Percentiles rank a stretch among this genome's conserved stretches.
Evolutionary conservation across 2,888 invertebrate genomes (phyloP).

Genomic region (Sminthurides aquaticus): DNA sequence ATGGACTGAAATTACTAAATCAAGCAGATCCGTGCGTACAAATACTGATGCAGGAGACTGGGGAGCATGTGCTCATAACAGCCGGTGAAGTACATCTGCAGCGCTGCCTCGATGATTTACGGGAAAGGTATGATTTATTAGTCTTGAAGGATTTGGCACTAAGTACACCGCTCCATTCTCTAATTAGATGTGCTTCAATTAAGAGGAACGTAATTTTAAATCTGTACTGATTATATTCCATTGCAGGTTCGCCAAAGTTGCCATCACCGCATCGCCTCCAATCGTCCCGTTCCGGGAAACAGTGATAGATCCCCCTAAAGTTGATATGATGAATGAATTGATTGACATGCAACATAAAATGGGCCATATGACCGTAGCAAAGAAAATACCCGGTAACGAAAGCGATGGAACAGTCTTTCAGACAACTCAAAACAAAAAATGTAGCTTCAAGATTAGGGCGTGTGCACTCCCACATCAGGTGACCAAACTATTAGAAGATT

Average conservation of each 20-base stretch:
- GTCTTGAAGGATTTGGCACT: no score
- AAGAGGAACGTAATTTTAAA: no score
- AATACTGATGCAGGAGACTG: slow-evolving; percentile 81
- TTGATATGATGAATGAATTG: slow-evolving; percentile 78
- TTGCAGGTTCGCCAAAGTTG: slow-evolving; percentile 72
- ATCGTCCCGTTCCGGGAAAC: slow-evolving; percentile 96
- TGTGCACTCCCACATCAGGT: slow-evolving; percentile 66
- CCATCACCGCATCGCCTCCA: slow-evolving; percentile 84
- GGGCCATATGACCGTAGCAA: neutral
- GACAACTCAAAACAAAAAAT: slow-evolving; percentile 64
- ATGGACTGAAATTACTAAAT: slow-evolving; percentile 72
- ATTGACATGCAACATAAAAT: slow-evolving; percentile 56
- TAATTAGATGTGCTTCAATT: neutral
- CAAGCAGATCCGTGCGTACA: slow-evolving; percentile 92
- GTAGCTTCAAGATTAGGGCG: slow-evolving; percentile 65
- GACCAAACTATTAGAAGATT: slow-evolving; percentile 63
- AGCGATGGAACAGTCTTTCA: slow-evolving; percentile 50
- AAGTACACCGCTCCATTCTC: neutral
- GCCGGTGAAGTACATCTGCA: slow-evolving; percentile 96
- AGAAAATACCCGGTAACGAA: slow-evolving; percentile 13
- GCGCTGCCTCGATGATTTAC: slow-evolving; percentile 87
- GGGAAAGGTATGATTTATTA: slow-evolving; percentile 49
- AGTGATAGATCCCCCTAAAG: slow-evolving; percentile 67
- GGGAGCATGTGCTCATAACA: slow-evolving; percentile 88
- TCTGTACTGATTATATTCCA: no score